phyloP scores from a whole-genome alignment of 2,113 vertebrate species.

The Struthidea cinerea region DNA sequence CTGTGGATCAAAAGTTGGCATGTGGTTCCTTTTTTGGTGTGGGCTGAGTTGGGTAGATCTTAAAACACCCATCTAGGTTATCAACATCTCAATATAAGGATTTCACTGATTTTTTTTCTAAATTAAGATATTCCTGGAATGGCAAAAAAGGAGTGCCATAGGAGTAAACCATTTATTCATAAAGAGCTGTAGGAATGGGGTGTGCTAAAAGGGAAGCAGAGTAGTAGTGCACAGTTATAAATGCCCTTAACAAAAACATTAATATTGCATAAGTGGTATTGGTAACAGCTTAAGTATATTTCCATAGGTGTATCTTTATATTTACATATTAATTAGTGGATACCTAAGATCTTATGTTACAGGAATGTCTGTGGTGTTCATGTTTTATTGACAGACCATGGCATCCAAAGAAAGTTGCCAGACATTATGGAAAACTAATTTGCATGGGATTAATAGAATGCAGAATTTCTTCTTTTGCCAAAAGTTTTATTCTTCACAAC shows the following conservation, averaged over 20 bases:
- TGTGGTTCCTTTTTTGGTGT: background rate
- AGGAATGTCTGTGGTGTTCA: constrained; percentile 43
- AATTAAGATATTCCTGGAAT: background rate
- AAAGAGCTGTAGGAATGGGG: background rate
- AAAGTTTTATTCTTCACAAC: background rate
- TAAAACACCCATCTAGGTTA: background rate
- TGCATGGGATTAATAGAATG: background rate
- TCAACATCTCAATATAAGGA: background rate
- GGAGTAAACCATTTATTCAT: constrained; percentile 1
- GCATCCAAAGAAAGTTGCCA: constrained; percentile 17
- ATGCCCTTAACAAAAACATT: constrained; percentile 60
- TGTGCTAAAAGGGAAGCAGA: background rate
- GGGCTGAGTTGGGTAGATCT: background rate
- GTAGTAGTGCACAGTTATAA: constrained; percentile 17
- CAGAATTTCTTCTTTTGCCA: constrained; percentile 34
- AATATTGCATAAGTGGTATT: constrained; percentile 71
- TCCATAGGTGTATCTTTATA: constrained; percentile 73
- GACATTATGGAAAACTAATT: constrained; percentile 60
- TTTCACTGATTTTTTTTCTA: background rate
- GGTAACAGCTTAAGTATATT: constrained; percentile 73
- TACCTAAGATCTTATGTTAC: constrained; percentile 67
- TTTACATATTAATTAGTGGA: constrained; percentile 73
- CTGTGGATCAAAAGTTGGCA: background rate
- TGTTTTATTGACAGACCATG: constrained; percentile 71
- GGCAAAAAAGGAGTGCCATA: background rate